A percentile compares a stretch with the other conserved stretches of the same genome.
These are phyloP conservation scores for Lipotes vexillifer DNA, from an alignment of 2,113 vertebrate species.

Conservation along the genomic window DNA sequence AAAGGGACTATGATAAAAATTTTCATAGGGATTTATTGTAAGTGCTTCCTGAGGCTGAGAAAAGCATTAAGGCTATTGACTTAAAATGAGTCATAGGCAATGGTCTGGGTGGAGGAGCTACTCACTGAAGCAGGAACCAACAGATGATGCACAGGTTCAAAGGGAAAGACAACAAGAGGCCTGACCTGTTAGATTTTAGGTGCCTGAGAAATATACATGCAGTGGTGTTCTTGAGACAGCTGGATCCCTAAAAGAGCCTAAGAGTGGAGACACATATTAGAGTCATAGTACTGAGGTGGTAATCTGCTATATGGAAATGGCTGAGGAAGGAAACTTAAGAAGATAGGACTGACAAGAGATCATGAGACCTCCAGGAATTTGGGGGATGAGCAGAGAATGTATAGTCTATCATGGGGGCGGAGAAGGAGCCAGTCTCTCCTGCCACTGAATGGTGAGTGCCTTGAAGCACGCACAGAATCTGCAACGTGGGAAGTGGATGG, in stretches of 20 bases:
- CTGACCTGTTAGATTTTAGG: background rate
- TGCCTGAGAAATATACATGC: background rate
- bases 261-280: background rate
- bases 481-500: background rate
- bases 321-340: background rate
- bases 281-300: background rate
- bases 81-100: accelerated
- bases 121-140: background rate
- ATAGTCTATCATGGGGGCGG: accelerated
- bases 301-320: background rate
- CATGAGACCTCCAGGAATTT: too few species aligned
- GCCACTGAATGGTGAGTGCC: background rate
- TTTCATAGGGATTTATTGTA: background rate
- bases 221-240: background rate
- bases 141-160: background rate
- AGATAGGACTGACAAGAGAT: background rate
- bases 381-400: background rate
- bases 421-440: background rate
- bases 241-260: accelerated
- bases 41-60: background rate
- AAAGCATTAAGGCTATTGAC: background rate
- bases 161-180: background rate
- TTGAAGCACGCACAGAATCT: background rate
- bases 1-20: background rate
- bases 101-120: accelerated